Conservation (phyloP, 2,113 vertebrate species). For the Ptyas mucosa region DNA sequence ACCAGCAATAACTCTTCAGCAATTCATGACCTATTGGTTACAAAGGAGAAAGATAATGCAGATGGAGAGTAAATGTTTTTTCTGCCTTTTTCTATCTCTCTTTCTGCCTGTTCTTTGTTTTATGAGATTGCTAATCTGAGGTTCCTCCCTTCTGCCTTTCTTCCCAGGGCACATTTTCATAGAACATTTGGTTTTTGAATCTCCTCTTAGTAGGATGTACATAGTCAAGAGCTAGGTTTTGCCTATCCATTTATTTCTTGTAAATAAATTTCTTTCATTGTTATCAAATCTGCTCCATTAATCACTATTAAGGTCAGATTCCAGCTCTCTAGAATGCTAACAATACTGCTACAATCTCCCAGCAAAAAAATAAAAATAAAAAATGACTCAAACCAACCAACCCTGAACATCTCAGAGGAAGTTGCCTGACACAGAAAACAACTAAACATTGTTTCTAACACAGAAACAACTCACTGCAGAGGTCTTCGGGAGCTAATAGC, state of each 20-base stretch:
- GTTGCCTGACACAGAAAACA: not conserved
- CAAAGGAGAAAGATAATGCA: not conserved
- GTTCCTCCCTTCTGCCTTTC: not conserved
- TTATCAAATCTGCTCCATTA: not conserved
- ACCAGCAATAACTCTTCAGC: not conserved
- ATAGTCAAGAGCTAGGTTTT: not conserved
- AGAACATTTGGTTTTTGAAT: not conserved
- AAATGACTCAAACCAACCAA: not conserved
- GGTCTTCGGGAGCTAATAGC: not conserved
- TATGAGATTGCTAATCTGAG: not conserved
- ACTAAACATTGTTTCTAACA: not conserved
- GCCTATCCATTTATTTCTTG: not conserved
- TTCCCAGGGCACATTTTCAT: not conserved
- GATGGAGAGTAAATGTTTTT: not conserved
- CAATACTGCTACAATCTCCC: not conserved
- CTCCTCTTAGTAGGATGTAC: not conserved
- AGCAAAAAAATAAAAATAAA: not conserved
- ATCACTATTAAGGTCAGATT: not conserved
- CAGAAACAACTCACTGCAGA: not conserved
- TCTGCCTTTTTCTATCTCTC: not conserved
- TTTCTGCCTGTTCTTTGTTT: not conserved
- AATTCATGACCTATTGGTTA: not conserved
- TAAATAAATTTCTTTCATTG: not conserved
- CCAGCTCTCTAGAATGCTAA: not conserved
- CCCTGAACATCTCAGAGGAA: not conserved